A percentile compares a stretch with the other conserved stretches of the same genome.
Evolutionary conservation across 1,140 invertebrate species (phyloP).

Genomic region (Plutomurus gul): DNA sequence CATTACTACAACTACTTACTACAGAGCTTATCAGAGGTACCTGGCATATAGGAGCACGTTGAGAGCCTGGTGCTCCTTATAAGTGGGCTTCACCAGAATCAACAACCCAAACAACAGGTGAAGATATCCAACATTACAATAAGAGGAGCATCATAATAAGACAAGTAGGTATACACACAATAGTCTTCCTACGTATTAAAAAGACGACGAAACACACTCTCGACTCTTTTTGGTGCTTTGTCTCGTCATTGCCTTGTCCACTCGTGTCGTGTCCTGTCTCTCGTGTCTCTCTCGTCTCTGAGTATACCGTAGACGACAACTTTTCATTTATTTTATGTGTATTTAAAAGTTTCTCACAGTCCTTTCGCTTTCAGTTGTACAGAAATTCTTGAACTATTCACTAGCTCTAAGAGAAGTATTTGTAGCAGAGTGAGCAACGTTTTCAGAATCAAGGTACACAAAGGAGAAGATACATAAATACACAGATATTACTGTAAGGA

Average conservation of each 20-base stretch:
- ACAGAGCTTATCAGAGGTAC: too few species aligned
- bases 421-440: not conserved
- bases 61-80: not conserved
- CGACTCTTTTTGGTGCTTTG: not conserved
- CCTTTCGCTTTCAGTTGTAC: not conserved
- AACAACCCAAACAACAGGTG: constrained; percentile 14
- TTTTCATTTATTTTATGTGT: not conserved
- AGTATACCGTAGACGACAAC: not conserved
- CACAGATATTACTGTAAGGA: not conserved
- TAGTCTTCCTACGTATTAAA: not conserved
- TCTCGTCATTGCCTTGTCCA: constrained; percentile 17
- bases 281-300: not conserved
- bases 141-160: not conserved
- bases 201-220: not conserved
- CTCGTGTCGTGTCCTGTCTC: not conserved
- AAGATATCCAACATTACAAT: not conserved
- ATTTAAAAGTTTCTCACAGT: constrained; percentile 2
- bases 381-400: constrained; percentile 2
- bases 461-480: not conserved
- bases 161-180: too few species aligned
- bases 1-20: too few species aligned
- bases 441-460: not conserved
- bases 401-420: too few species aligned
- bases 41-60: too few species aligned
- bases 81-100: not conserved